These are phyloP conservation scores for Temnothorax nylanderi DNA, from an alignment of 1,140 invertebrate species.

Conservation along the genomic window DNA sequence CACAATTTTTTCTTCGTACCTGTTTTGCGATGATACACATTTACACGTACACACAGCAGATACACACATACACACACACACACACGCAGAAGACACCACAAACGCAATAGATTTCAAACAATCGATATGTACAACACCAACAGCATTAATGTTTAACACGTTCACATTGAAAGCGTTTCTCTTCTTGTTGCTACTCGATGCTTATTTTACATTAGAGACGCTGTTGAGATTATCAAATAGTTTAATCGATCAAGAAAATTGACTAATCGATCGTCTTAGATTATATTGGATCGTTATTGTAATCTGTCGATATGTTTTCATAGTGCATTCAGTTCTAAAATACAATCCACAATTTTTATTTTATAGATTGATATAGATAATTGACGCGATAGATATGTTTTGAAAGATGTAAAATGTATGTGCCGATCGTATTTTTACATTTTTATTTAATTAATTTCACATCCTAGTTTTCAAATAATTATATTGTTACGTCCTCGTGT, in stretches of 20 bases:
- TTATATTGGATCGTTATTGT: neutral
- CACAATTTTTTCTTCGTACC: slow-evolving; percentile 61
- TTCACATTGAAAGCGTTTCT: slow-evolving; percentile 17
- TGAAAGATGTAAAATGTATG: slow-evolving; percentile 20
- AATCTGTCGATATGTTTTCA: neutral
- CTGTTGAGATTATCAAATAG: slow-evolving; percentile 13
- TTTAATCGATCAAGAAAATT: neutral
- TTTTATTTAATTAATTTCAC: slow-evolving; percentile 1
- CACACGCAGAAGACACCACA: slow-evolving; percentile 23
- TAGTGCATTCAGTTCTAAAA: neutral
- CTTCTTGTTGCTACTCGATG: slow-evolving; percentile 32
- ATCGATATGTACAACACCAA: slow-evolving; percentile 25
- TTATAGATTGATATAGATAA: neutral
- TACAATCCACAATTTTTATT: neutral
- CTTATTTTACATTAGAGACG: slow-evolving; percentile 42
- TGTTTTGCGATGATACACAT: slow-evolving; percentile 16
- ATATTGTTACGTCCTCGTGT: slow-evolving; percentile 1
- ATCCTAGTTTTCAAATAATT: neutral
- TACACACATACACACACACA: slow-evolving; percentile 7
- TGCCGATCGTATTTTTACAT: neutral
- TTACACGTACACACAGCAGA: slow-evolving; percentile 4
- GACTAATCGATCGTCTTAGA: neutral
- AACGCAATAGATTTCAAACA: slow-evolving; percentile 26
- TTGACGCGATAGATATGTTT: neutral
- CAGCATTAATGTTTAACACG: slow-evolving; percentile 14